These are phyloP conservation scores for Heterocephalus glaber DNA, from an alignment of 2,113 vertebrate genomes.

Conservation along the genomic window DNA sequence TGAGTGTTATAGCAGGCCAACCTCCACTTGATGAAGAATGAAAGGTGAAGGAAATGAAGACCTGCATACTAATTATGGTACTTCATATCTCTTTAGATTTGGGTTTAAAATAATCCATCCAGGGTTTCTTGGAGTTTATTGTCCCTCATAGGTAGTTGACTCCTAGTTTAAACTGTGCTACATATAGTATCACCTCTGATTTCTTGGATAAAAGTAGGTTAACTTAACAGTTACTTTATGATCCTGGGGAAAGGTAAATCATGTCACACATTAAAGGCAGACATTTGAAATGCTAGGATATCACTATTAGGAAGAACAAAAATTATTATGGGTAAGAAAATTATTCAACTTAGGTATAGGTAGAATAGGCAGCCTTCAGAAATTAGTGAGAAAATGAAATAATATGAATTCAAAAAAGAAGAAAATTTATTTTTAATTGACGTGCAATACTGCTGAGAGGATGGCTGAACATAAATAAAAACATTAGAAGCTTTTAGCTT, in stretches of 20 bases:
- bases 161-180: not conserved
- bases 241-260: conserved; percentile 77
- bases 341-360: conserved; percentile 60
- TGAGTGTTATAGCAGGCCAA: not conserved
- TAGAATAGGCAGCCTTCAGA: conserved; percentile 15
- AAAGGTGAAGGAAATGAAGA: not conserved
- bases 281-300: conserved; percentile 78
- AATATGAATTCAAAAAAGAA: conserved; percentile 43
- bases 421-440: conserved; percentile 66
- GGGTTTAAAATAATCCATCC: not conserved
- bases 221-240: conserved; percentile 64
- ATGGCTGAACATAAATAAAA: conserved; percentile 67
- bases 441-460: not conserved
- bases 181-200: not conserved
- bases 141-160: not conserved
- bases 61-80: not conserved
- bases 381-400: conserved; percentile 40
- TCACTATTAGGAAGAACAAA: conserved; percentile 71
- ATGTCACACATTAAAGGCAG: conserved; percentile 75
- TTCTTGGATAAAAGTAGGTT: conserved; percentile 63
- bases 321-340: conserved; percentile 64
- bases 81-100: not conserved
- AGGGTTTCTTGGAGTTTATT: not conserved
- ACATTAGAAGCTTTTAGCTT: conserved; percentile 56
- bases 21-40: not conserved